Percentiles rank a stretch among this genome's conserved stretches.
phyloP scores from a whole-genome alignment of 2,113 vertebrate genomes.

The Lepus europaeus region DNA sequence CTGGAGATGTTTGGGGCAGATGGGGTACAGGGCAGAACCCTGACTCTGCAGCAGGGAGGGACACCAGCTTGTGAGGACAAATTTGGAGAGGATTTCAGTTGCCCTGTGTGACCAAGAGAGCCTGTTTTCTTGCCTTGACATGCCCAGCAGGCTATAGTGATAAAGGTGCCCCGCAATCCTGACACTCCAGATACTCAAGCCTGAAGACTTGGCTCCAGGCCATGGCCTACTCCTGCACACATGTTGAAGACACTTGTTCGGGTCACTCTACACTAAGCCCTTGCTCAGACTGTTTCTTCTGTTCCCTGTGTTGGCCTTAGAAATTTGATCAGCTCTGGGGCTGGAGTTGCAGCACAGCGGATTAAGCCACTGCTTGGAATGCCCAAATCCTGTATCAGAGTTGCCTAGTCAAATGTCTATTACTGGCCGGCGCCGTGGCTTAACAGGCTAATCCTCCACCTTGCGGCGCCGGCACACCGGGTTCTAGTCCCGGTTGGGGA shows the following conservation, averaged over 20 bases:
- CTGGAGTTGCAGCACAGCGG: too few species aligned
- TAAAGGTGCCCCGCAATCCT: background rate
- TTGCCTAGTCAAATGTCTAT: too few species aligned
- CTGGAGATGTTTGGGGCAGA: background rate
- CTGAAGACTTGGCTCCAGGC: background rate
- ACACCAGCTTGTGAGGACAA: background rate
- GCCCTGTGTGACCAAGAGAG: background rate
- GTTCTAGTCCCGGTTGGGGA: too few species aligned
- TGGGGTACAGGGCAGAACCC: background rate
- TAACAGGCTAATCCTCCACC: too few species aligned
- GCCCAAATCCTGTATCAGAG: too few species aligned
- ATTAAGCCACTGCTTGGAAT: too few species aligned
- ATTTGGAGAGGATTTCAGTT: background rate
- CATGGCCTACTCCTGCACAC: too few species aligned
- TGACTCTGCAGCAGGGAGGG: background rate
- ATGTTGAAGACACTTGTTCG: background rate
- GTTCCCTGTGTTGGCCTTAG: background rate
- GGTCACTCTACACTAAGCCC: background rate
- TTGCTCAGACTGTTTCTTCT: background rate
- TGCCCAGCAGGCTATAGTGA: background rate
- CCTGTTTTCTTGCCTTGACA: background rate
- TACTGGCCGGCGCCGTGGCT: too few species aligned
- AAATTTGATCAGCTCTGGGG: background rate
- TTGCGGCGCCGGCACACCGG: too few species aligned
- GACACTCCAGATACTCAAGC: background rate